These are phyloP conservation scores for Lamproptera curius DNA, from an alignment of 2,888 invertebrate species.

Conservation along the genomic window DNA sequence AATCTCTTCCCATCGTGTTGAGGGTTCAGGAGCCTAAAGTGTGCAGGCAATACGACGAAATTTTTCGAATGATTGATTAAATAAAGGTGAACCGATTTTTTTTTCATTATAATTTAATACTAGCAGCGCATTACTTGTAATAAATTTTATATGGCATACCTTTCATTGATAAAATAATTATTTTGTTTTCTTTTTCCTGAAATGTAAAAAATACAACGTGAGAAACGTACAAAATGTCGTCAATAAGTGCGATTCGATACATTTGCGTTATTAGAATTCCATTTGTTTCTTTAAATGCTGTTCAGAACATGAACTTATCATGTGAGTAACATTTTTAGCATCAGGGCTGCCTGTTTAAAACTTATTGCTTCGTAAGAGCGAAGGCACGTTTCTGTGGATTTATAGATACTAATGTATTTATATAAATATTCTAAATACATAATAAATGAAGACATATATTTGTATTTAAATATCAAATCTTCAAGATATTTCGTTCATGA, in stretches of 20 bases:
- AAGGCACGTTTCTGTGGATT: slow-evolving; percentile 40
- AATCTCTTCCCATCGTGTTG: slow-evolving; percentile 51
- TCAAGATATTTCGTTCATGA: no score
- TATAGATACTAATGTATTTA: slow-evolving; percentile 42
- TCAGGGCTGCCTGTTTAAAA: slow-evolving; percentile 39
- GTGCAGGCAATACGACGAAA: no score
- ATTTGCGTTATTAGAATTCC: neutral
- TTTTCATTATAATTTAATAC: no score
- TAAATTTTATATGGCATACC: no score
- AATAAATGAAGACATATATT: no score
- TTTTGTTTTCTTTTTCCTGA: slow-evolving; percentile 20
- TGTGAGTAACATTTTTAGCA: slow-evolving; percentile 31
- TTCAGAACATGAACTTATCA: neutral
- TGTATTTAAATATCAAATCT: no score
- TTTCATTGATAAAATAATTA: no score
- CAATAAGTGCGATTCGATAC: slow-evolving; percentile 29
- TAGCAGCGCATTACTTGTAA: no score
- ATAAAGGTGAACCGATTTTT: no score
- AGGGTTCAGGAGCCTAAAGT: slow-evolving; percentile 52
- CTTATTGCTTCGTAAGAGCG: slow-evolving; percentile 40
- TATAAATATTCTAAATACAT: no score
- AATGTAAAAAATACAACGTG: slow-evolving; percentile 18
- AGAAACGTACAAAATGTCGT: slow-evolving; percentile 29
- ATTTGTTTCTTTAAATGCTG: neutral
- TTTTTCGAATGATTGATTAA: no score